Conservation (phyloP, 2,797 vertebrate genomes). For the Fistularia commersonii region DNA sequence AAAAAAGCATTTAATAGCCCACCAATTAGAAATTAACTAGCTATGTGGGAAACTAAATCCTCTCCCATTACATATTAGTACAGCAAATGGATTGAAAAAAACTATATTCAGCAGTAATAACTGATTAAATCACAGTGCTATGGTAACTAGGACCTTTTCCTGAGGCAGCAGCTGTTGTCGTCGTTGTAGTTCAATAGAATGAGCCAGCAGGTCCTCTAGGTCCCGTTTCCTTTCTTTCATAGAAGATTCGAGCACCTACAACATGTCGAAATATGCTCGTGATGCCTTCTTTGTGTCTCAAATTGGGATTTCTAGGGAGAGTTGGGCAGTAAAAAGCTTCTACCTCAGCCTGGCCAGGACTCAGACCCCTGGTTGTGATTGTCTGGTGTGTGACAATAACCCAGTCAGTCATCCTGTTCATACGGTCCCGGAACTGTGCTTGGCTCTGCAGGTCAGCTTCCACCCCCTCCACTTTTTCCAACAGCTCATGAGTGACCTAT, state of each 20-base stretch:
- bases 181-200: slow-evolving; percentile 77
- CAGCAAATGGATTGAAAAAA: background rate
- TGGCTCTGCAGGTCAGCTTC: slow-evolving; percentile 75
- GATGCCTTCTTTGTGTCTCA: background rate
- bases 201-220: slow-evolving; percentile 74
- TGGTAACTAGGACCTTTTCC: slow-evolving; percentile 71
- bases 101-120: slow-evolving; percentile 6
- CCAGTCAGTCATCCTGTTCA: slow-evolving; percentile 75
- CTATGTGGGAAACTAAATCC: background rate
- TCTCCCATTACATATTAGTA: no score
- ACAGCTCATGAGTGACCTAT: slow-evolving; percentile 80
- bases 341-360: slow-evolving; percentile 70
- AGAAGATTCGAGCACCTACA: slow-evolving; percentile 68
- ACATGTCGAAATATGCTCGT: background rate
- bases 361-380: slow-evolving; percentile 56
- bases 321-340: no score
- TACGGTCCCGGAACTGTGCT: slow-evolving; percentile 71
- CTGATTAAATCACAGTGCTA: slow-evolving; percentile 16
- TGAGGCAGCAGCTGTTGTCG: slow-evolving; percentile 73
- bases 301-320: background rate
- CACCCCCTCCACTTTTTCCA: slow-evolving; percentile 79
- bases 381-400: slow-evolving; percentile 72
- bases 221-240: slow-evolving; percentile 76
- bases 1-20: slow-evolving; percentile 4
- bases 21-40: slow-evolving; percentile 2